Conservation (phyloP, 2,797 vertebrate species). For the Halcyon leucocephala region DNA sequence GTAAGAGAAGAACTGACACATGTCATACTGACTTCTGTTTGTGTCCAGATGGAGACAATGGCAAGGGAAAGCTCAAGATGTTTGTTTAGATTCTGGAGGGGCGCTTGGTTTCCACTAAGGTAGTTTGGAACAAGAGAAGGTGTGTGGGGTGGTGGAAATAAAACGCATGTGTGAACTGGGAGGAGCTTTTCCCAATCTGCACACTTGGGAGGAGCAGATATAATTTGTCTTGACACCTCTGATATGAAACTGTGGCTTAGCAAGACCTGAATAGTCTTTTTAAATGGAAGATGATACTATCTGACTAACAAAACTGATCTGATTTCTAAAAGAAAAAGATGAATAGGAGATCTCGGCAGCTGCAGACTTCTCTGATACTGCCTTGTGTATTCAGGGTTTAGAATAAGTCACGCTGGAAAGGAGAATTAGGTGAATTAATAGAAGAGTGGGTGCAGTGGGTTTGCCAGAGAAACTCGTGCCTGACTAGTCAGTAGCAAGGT, state of each 20-base stretch:
- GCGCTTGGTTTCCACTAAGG: background rate
- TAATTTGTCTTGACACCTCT: background rate
- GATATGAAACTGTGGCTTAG: background rate
- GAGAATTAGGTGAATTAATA: background rate
- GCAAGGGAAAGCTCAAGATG: background rate
- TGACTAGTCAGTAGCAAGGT: background rate
- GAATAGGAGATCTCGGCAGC: background rate
- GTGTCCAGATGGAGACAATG: fast-evolving
- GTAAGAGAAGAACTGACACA: fast-evolving
- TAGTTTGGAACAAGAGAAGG: background rate
- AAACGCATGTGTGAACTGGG: background rate
- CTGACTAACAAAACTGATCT: background rate
- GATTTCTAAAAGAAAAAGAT: background rate
- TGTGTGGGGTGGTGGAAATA: background rate
- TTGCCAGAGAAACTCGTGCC: background rate
- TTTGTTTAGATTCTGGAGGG: background rate
- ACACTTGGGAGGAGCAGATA: background rate
- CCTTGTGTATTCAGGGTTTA: background rate
- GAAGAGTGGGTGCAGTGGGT: background rate
- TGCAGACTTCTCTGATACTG: background rate
- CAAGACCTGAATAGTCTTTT: background rate
- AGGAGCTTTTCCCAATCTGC: background rate
- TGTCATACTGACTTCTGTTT: background rate
- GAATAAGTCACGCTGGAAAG: background rate
- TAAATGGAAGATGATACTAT: background rate